These are phyloP conservation scores for Montifringilla adamsi DNA, from an alignment of 2,113 vertebrate species.

Conservation along the genomic window DNA sequence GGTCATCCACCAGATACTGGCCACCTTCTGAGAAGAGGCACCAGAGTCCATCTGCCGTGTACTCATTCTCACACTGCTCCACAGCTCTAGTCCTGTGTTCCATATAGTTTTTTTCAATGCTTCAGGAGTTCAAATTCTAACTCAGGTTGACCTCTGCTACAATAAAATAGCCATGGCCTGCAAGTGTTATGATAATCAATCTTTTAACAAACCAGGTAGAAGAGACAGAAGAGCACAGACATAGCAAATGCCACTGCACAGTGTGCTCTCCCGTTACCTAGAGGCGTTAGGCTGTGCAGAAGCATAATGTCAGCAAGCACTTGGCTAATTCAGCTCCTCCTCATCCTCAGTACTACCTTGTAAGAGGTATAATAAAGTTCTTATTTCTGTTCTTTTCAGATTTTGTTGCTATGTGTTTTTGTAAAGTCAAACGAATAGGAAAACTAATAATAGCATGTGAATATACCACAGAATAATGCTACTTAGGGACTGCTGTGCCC, in stretches of 20 bases:
- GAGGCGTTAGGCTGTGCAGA: neutral
- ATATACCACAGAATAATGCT: constrained; percentile 31
- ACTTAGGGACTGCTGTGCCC: constrained; percentile 40
- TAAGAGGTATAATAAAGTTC: constrained; percentile 22
- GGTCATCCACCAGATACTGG: neutral
- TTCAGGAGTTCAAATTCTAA: neutral
- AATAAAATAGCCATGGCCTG: neutral
- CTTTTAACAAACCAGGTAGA: neutral
- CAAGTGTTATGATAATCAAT: neutral
- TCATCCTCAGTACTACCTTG: neutral
- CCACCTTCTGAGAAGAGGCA: neutral
- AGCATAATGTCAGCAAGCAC: neutral
- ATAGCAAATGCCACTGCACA: constrained; percentile 18
- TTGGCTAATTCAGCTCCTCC: constrained; percentile 4
- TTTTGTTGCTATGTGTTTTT: constrained; percentile 25
- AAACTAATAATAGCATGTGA: constrained; percentile 57
- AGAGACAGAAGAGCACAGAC: neutral
- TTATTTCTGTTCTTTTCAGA: neutral
- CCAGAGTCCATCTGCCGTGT: neutral
- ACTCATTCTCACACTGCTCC: neutral
- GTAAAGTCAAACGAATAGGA: constrained; percentile 54
- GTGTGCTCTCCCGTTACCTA: neutral
- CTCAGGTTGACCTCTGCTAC: neutral
- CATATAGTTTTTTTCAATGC: neutral
- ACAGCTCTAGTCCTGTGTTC: neutral